phyloP scores from a whole-genome alignment of 2,113 vertebrate species.

The Pimephales promelas region DNA sequence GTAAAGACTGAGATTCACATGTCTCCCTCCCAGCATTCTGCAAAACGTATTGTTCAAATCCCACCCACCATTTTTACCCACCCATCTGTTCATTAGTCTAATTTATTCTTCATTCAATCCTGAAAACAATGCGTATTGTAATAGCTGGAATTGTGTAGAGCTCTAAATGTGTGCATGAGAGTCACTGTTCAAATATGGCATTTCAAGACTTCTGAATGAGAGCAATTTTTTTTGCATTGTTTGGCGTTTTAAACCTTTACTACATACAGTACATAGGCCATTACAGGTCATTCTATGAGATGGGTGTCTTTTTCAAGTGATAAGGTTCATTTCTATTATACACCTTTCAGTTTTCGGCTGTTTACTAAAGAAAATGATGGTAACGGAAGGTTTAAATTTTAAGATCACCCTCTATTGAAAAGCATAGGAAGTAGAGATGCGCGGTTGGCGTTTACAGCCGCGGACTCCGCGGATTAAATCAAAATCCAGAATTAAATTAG shows the following conservation, averaged over 20 bases:
- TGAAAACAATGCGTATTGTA: slow-evolving; percentile 15
- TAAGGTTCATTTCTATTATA: background rate
- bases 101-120: slow-evolving; percentile 24
- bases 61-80: slow-evolving; percentile 49
- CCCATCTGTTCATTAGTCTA: slow-evolving; percentile 42
- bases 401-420: no score
- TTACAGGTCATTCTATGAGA: background rate
- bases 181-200: background rate
- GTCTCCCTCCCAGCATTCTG: background rate
- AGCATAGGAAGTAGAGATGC: no score
- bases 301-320: background rate
- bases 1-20: slow-evolving; percentile 9
- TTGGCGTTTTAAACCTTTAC: background rate
- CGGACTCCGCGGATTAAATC: no score
- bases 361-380: no score
- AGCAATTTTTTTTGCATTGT: background rate
- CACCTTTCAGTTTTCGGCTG: no score
- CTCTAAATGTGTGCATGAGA: slow-evolving; percentile 6
- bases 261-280: no score
- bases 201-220: background rate
- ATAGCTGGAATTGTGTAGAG: background rate
- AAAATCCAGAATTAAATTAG: no score
- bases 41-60: slow-evolving; percentile 58
- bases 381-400: no score
- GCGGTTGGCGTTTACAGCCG: no score